Base-by-base conservation (phyloP, 2,888 invertebrate genomes). In the Dolichomitus sp. region DNA sequence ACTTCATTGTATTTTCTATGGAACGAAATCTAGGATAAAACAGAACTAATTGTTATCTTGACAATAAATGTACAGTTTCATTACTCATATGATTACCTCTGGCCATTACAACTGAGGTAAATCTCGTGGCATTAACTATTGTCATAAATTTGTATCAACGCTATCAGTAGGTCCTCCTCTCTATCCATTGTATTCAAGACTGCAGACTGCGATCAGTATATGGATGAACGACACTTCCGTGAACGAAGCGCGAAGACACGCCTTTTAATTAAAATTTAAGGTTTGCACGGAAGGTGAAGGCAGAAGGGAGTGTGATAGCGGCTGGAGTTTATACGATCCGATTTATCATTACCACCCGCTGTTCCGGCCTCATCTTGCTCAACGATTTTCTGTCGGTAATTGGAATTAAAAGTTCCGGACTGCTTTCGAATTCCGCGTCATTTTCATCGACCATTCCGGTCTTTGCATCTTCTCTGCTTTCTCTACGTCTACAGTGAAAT, bases 191-290 rank as follows among this genome's bases (percentile, higher is more conserved):
- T 23, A 14, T 11, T 17, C 33, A 30, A n/a, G 14, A 30, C 7
- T n/a, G n/a, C 5, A n/a, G 12, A 54, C 54, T 17, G 33, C 11
- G n/a, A 37, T 17, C 37, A 6, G 11, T 6, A n/a, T 17, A 59
- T 37, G 37, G 30, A 37, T 33, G 54, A 48, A 4, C 48, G 48
- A 23, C 27, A 27, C 54, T 4, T 52, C 33, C 50, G 27, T 17
- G 27, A 61, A 33, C 17, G 23, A 9, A 52, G 42, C 42, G 40
- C 12, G 14, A 50, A 27, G 50, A 65, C 65, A 80, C 79, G 52
- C 12, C 50, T 69, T 80, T 80, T 74, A 74, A 80, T 77, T 77
- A 68, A 73, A 81, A 81, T 73, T 57, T 65, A n/a, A 66, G 66
- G 54, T 59, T 70, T 59, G 30, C 50, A 27, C 52, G 52, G 33